Conservation (phyloP, 2,888 invertebrate species). For the Acleris holmiana region DNA sequence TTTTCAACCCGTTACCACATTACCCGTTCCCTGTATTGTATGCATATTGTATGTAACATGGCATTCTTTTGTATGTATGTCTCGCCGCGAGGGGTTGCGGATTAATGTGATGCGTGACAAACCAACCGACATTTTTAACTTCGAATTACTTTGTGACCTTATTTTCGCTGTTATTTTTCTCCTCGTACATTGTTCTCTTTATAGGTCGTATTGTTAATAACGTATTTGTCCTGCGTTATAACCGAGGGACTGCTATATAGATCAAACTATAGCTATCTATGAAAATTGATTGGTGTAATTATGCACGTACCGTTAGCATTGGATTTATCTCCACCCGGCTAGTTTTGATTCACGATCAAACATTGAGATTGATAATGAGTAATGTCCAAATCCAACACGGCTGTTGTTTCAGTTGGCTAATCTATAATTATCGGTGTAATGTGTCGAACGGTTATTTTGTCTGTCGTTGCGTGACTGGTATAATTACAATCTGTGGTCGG, state of each 20-base stretch:
- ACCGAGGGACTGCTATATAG: background rate
- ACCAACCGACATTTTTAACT: conserved; percentile 14
- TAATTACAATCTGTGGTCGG: conserved; percentile 60
- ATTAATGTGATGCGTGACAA: conserved; percentile 57
- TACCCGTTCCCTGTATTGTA: too few species aligned
- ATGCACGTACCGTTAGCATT: conserved; percentile 4
- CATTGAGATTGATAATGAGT: conserved; percentile 57
- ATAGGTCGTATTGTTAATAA: too few species aligned
- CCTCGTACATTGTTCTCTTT: background rate
- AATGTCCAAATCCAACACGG: conserved; percentile 56
- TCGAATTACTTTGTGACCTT: conserved; percentile 11
- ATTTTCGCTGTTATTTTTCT: background rate
- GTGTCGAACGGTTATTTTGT: conserved; percentile 58
- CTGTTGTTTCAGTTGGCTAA: conserved; percentile 62
- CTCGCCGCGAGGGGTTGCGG: conserved; percentile 58
- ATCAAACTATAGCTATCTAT: too few species aligned
- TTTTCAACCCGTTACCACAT: conserved; percentile 18
- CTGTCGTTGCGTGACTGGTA: conserved; percentile 56
- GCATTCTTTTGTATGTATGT: conserved; percentile 49
- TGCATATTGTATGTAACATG: conserved; percentile 33
- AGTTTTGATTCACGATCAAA: conserved; percentile 60
- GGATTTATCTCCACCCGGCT: conserved; percentile 41
- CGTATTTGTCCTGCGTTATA: background rate
- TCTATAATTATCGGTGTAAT: conserved; percentile 64
- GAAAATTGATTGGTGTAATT: too few species aligned